These are phyloP conservation scores for Hydropsyche betteni DNA, from an alignment of 2,888 invertebrate species.

Conservation along the genomic window DNA sequence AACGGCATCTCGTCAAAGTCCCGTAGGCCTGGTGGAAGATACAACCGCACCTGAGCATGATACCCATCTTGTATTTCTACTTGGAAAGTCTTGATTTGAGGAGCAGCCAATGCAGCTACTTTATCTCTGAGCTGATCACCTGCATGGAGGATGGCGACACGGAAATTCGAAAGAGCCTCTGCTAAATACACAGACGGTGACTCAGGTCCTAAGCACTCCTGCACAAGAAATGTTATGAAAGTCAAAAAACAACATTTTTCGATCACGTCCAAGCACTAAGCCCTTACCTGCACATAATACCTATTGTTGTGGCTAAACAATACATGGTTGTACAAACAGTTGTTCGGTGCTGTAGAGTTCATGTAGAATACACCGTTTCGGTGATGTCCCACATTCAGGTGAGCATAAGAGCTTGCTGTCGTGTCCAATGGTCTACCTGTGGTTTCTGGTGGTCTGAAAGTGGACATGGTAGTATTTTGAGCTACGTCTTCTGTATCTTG, in stretches of 20 bases:
- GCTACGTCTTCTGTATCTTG: slow-evolving; percentile 51
- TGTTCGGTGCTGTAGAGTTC: slow-evolving; percentile 65
- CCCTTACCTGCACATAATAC: slow-evolving; percentile 67
- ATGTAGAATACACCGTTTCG: slow-evolving; percentile 55
- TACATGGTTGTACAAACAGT: slow-evolving; percentile 72
- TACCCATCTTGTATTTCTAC: slow-evolving; percentile 73
- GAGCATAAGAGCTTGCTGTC: slow-evolving; percentile 48
- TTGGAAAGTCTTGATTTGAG: slow-evolving; percentile 76
- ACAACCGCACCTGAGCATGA: slow-evolving; percentile 78
- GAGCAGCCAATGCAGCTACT: slow-evolving; percentile 75
- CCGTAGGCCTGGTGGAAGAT: slow-evolving; percentile 83
- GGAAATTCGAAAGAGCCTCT: slow-evolving; percentile 67
- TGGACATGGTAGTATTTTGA: slow-evolving; percentile 41
- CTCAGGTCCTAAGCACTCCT: slow-evolving; percentile 85
- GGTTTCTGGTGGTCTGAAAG: not conserved
- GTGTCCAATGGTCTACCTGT: slow-evolving; percentile 57
- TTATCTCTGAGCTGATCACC: slow-evolving; percentile 72
- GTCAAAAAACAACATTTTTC: slow-evolving; percentile 7
- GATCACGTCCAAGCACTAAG: not conserved
- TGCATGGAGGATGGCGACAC: slow-evolving; percentile 73
- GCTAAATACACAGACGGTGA: slow-evolving; percentile 75
- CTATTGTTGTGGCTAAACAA: slow-evolving; percentile 72
- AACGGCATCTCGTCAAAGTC: slow-evolving; percentile 84
- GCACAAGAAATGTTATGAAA: slow-evolving; percentile 49
- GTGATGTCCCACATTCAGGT: slow-evolving; percentile 56